Evolutionary conservation across 2,797 vertebrate genomes (phyloP).

Genomic region (Craterocephalus amniculus): DNA sequence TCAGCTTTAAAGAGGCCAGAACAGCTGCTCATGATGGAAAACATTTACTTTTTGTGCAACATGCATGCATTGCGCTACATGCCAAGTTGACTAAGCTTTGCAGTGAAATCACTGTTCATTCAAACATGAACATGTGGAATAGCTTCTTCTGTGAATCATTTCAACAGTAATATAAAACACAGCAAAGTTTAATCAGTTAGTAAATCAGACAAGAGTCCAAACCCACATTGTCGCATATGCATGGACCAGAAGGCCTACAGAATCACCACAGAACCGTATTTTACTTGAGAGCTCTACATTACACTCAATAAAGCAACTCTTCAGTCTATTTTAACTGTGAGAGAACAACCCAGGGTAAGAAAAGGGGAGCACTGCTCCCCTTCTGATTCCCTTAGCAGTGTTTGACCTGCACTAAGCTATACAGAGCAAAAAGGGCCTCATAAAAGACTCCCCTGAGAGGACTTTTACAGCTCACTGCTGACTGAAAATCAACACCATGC

Average conservation of each 20-base stretch:
- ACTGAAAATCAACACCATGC: constrained; percentile 75
- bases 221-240: constrained; percentile 24
- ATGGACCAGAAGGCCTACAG: constrained; percentile 59
- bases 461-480: constrained; percentile 71
- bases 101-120: background rate
- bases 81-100: constrained; percentile 17
- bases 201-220: constrained; percentile 40
- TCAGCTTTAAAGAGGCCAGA: background rate
- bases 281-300: constrained; percentile 76
- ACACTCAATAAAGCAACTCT: constrained; percentile 84
- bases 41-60: background rate
- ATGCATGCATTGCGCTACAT: background rate
- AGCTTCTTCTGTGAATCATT: constrained; percentile 12
- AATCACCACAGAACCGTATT: constrained; percentile 31
- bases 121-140: background rate
- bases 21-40: background rate
- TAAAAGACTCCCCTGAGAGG: constrained; percentile 74
- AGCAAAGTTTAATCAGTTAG: constrained; percentile 17
- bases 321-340: constrained; percentile 76
- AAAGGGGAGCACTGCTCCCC: constrained; percentile 61
- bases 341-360: constrained; percentile 45
- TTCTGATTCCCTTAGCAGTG: constrained; percentile 69
- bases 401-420: constrained; percentile 73
- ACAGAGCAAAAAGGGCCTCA: constrained; percentile 69
- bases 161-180: constrained; percentile 10